A percentile compares a stretch with the other conserved stretches of the same genome.
Evolutionary conservation across 37 sponge, comb jelly and placozoan species (phyloP).

Genomic region (Tethya wilhelma): DNA sequence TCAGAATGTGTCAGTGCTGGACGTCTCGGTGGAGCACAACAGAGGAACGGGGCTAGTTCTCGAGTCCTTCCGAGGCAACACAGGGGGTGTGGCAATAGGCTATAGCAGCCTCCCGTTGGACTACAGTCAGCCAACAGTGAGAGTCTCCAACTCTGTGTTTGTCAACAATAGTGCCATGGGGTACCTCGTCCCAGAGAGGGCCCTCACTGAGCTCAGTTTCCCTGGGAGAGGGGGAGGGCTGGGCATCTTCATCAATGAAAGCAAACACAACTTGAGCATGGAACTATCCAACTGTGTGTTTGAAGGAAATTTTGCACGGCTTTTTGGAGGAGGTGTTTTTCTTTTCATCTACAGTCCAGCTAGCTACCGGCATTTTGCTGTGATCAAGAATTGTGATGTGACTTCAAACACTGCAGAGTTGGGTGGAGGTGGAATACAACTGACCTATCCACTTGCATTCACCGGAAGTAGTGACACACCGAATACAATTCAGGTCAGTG

Average conservation of each 20-base stretch:
- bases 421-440: constrained; percentile 61
- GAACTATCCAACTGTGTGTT: constrained; percentile 37
- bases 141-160: neutral
- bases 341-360: neutral
- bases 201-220: constrained; percentile 10
- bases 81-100: constrained; percentile 57
- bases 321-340: constrained; percentile 73
- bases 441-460: neutral
- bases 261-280: constrained; percentile 12
- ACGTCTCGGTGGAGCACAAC: constrained; percentile 37
- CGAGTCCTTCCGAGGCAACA: constrained; percentile 42
- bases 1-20: constrained; percentile 36
- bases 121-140: constrained; percentile 3
- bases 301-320: constrained; percentile 22
- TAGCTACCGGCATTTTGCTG: neutral
- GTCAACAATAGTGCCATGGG: constrained; percentile 22
- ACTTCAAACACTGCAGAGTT: constrained; percentile 12
- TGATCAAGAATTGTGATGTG: constrained; percentile 14
- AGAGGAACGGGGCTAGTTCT: constrained; percentile 27
- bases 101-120: constrained; percentile 15
- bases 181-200: constrained; percentile 3
- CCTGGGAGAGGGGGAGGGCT: constrained; percentile 68
- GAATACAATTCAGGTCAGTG: constrained; percentile 1
- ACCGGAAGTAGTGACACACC: neutral
- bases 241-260: constrained; percentile 43